phyloP scores from a whole-genome alignment of 2,888 invertebrate genomes.

The Euclidia mi region DNA sequence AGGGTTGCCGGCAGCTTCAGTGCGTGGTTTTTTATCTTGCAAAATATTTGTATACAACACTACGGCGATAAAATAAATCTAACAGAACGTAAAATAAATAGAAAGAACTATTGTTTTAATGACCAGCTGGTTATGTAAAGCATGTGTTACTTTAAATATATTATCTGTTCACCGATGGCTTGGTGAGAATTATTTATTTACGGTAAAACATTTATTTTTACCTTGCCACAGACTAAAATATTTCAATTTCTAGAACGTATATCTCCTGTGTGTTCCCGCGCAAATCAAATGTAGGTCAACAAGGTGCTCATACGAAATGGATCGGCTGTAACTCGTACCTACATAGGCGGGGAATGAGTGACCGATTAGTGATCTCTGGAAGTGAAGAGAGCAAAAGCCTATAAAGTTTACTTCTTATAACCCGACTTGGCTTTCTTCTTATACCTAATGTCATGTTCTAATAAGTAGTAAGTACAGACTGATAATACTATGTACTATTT shows the following conservation, averaged over 20 bases:
- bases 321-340: slow-evolving; percentile 16
- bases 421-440: too few species aligned
- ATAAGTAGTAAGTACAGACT: too few species aligned
- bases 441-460: too few species aligned
- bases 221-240: slow-evolving; percentile 25
- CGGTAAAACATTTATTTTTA: slow-evolving; percentile 4
- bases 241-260: slow-evolving; percentile 22
- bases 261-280: slow-evolving; percentile 25
- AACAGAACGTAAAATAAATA: slow-evolving; percentile 22
- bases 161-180: slow-evolving; percentile 3
- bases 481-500: too few species aligned
- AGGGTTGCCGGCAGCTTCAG: slow-evolving; percentile 38
- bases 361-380: too few species aligned
- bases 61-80: slow-evolving; percentile 14
- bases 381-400: too few species aligned
- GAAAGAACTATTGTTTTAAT: slow-evolving; percentile 20
- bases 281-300: slow-evolving; percentile 36
- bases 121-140: slow-evolving; percentile 10
- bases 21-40: slow-evolving; percentile 26
- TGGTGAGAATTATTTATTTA: slow-evolving; percentile 11
- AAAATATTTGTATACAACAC: slow-evolving; percentile 30
- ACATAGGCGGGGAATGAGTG: not conserved
- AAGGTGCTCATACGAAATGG: slow-evolving; percentile 23
- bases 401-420: too few species aligned
- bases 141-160: slow-evolving; percentile 12